Evolutionary conservation across 1,140 invertebrate genomes (phyloP), one percentile per base, ranked within the genome.

Genomic region (Kradibia gibbosae): DNA sequence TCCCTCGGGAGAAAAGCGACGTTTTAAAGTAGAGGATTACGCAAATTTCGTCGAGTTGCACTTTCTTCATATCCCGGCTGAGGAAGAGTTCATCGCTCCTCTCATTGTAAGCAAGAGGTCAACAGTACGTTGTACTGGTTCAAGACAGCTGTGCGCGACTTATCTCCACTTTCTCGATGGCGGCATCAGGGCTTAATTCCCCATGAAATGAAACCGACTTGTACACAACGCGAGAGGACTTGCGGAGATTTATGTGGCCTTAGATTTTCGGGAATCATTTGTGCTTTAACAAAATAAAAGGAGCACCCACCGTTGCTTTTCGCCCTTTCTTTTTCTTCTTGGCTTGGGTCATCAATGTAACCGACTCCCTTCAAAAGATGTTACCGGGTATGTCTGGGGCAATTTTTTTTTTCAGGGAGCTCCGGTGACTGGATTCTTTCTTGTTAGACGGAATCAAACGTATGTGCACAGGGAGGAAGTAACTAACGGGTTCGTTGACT

Each of bases 171-270:
- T 22, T 31, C 28, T 45, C 65, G 48, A 8, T 67, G 20, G 71
- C 57, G 65, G 67, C 25, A 60, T 60, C 55, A 86, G 73, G 83
- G 89, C 85, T 90, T 89, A 91, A 91, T 91, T 91, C 91, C 87
- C 91, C 91, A 87, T 91, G 88, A 91, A 91, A 91, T 90, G 89
- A 91, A 89, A 88, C 85, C 86, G 81, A 89, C 88, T 90, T 90
- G 88, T 88, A 88, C 87, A 88, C 86, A 86, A 85, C 87, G 87
- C 86, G 87, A 86, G 85, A 86, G 81, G 87, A 87, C 86, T 88
- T 85, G 88, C 86, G 85, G 85, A 85, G 88, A 87, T 88, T 89
- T 88, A 87, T 84, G 87, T 85, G 87, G 86, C 78, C 70, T 84
- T 83, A 86, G 88, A 89, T 89, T 89, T 89, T 70, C 82, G 85